These are phyloP conservation scores for Sphenopsis melanotis DNA, from an alignment of 2,797 vertebrate genomes.

Conservation along the genomic window DNA sequence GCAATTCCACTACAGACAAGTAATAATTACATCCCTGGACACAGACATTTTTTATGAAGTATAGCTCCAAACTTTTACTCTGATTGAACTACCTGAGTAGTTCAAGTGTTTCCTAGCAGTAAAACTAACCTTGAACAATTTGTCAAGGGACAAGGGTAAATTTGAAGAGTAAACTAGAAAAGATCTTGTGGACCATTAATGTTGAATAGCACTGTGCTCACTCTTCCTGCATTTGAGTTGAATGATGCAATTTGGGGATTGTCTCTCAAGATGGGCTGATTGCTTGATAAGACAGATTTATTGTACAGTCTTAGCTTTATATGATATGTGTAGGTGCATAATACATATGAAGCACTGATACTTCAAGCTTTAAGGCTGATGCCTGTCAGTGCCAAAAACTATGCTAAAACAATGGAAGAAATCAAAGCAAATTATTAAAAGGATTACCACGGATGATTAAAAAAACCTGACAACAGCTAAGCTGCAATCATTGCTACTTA, in stretches of 20 bases:
- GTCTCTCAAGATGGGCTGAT: neutral
- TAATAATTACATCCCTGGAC: neutral
- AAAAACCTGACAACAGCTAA: neutral
- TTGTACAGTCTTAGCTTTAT: neutral
- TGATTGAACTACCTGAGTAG: neutral
- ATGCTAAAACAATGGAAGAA: neutral
- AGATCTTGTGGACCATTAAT: neutral
- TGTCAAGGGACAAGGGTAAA: neutral
- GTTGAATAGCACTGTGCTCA: neutral
- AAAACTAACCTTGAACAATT: conserved; percentile 15
- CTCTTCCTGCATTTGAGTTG: neutral
- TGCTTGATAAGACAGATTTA: neutral
- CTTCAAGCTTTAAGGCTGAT: neutral
- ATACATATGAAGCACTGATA: neutral
- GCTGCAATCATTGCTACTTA: neutral
- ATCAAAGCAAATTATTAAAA: neutral
- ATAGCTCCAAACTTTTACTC: neutral
- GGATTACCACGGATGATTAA: neutral
- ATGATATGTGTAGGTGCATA: neutral
- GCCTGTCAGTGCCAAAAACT: neutral
- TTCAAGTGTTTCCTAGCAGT: neutral
- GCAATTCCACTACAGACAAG: neutral
- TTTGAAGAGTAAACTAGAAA: neutral
- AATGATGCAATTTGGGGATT: conserved; percentile 1
- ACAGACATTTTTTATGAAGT: neutral